These are phyloP conservation scores for Dolomedes plantarius DNA, from an alignment of 2,888 invertebrate genomes.

Conservation along the genomic window DNA sequence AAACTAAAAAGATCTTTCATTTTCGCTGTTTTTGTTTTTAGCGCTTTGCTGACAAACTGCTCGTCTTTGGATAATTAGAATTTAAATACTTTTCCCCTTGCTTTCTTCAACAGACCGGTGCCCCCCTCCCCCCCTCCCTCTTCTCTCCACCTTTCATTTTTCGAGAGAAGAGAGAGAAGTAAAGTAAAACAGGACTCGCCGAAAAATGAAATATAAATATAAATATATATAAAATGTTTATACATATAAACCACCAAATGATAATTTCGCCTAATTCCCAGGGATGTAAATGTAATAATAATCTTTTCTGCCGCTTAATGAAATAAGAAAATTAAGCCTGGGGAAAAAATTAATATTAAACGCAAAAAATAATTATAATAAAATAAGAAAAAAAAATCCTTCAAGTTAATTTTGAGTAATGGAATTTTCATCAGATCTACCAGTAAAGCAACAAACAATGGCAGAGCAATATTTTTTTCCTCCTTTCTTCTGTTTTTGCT, in stretches of 20 bases:
- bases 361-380: slow-evolving; percentile 68
- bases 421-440: slow-evolving; percentile 66
- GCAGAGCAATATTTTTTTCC: slow-evolving; percentile 12
- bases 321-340: slow-evolving; percentile 69
- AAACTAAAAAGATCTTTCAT: slow-evolving; percentile 66
- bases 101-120: slow-evolving; percentile 48
- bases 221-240: slow-evolving; percentile 40
- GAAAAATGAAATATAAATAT: slow-evolving; percentile 20
- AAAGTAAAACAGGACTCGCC: slow-evolving; percentile 36
- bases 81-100: slow-evolving; percentile 66
- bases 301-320: slow-evolving; percentile 59
- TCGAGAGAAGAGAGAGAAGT: background rate
- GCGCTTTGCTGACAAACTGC: slow-evolving; percentile 65
- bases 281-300: slow-evolving; percentile 66
- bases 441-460: slow-evolving; percentile 43
- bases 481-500: slow-evolving; percentile 34
- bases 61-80: slow-evolving; percentile 68
- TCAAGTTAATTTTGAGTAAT: slow-evolving; percentile 71
- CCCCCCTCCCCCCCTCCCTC: slow-evolving; percentile 1
- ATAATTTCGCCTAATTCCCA: slow-evolving; percentile 66
- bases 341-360: slow-evolving; percentile 67
- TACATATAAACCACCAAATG: slow-evolving; percentile 54
- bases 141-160: slow-evolving; percentile 7
- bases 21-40: slow-evolving; percentile 42
- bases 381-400: slow-evolving; percentile 43